Base-by-base conservation (phyloP, 2,888 invertebrate genomes). In the Drosophila atripex region DNA sequence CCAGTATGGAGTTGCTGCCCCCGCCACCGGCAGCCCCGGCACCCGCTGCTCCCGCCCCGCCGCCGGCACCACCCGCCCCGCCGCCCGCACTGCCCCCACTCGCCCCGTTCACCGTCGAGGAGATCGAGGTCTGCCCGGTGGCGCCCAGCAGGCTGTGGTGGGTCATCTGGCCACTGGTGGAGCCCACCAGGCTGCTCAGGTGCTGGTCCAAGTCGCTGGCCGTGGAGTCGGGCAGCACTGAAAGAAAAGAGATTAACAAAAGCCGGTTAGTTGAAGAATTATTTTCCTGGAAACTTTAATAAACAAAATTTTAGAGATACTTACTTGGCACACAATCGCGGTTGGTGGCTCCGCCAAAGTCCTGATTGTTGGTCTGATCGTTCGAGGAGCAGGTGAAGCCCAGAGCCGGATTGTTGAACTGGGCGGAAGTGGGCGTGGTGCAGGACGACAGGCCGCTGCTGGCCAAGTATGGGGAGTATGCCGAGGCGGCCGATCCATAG, bases 391-490 rank as follows among this genome's bases (percentile, higher is more conserved):
- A 94, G 6, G 94, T 93, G 87, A 95, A 95, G 35, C 95, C 95
- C 54, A 95, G 91, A 0, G 95, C 94, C 0, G 95, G 95, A 55
- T 95, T 94, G 90, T 95, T 95, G 91, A 95, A 95, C 90, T 95
- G 95, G 7, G 93, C 92, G 1, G 94, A 93, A 0, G 94, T 92
- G 0, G 95, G 95, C 57, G 95, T 95, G 46, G 95, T 95, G 89
- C 95, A 96, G 18, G 95, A 96, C 30, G 95, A 95, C 73, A 94
- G 89, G 78, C 94, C 93, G 85, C 94, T 94, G 50, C 93, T 92
- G 46, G 94, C 94, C 86, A 97, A 93, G 90, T 97, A 97, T 12
- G 97, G 96, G 0, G 97, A 96, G 91, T 97, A 97, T 12, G 96
- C 96, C 61, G 96, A 95, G 28, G 97, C 95, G 32, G 96, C 95